Conservation (phyloP, 2,113 vertebrate genomes). For the Grus americana region DNA sequence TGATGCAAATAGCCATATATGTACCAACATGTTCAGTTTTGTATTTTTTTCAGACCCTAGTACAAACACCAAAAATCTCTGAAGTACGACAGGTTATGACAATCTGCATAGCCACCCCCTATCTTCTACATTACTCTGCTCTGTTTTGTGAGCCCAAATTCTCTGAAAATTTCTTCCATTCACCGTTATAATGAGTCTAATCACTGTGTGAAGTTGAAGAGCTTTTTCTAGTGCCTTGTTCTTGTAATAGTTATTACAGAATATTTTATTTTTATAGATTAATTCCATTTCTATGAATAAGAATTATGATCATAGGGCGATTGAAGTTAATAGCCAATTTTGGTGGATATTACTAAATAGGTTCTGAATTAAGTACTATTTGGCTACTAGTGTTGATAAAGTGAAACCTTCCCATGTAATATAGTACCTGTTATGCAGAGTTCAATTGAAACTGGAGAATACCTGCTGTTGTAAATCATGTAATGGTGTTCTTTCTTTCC, state of each 20-base stretch:
- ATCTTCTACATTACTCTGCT: not conserved
- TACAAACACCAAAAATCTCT: not conserved
- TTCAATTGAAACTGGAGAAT: not conserved
- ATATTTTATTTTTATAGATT: slow-evolving; percentile 44
- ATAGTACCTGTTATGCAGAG: not conserved
- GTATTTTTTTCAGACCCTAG: not conserved
- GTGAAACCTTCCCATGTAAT: not conserved
- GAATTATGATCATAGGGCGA: slow-evolving; percentile 14
- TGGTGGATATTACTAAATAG: slow-evolving; percentile 38
- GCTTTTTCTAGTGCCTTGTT: not conserved
- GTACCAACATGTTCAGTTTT: not conserved
- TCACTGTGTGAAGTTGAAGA: not conserved
- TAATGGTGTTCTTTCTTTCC: not conserved
- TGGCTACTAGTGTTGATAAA: slow-evolving; percentile 35
- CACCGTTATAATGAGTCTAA: not conserved
- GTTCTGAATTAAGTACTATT: slow-evolving; percentile 28
- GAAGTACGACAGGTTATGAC: not conserved
- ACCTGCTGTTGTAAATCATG: not conserved
- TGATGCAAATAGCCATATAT: not conserved
- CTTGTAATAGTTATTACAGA: not conserved
- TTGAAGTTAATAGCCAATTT: slow-evolving; percentile 57
- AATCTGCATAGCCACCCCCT: not conserved
- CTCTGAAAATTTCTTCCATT: not conserved
- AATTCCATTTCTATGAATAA: slow-evolving; percentile 14
- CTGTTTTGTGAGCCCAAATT: not conserved